These are phyloP conservation scores for Cylloceria caligata DNA, from an alignment of 2,888 invertebrate genomes.

Conservation along the genomic window DNA sequence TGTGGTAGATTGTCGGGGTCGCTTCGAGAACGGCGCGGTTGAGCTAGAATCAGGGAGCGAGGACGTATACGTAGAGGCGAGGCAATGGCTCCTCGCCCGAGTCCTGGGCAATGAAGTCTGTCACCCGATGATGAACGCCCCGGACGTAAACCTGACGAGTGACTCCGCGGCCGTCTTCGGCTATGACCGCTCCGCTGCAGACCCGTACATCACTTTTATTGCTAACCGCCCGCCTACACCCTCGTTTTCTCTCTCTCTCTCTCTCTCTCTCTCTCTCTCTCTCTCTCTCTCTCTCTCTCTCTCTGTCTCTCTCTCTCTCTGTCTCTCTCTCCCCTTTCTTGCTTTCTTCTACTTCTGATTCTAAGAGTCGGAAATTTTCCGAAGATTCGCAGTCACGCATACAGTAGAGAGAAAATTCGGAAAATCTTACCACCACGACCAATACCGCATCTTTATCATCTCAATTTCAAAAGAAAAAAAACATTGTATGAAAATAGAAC, in stretches of 20 bases:
- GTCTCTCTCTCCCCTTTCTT: constrained; percentile 46
- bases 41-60: constrained; percentile 62
- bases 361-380: constrained; percentile 59
- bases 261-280: constrained; percentile 34
- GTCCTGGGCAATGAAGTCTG: constrained; percentile 80
- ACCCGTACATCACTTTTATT: constrained; percentile 81
- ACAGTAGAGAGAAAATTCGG: constrained; percentile 41
- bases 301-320: constrained; percentile 33
- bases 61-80: constrained; percentile 67
- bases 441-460: constrained; percentile 12
- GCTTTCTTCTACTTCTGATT: constrained; percentile 57
- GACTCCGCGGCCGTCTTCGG: constrained; percentile 77
- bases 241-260: constrained; percentile 29
- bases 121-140: constrained; percentile 81
- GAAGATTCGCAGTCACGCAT: constrained; percentile 57
- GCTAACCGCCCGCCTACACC: constrained; percentile 69
- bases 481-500: constrained; percentile 39
- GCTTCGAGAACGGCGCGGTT: constrained; percentile 67
- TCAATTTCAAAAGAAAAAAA: constrained; percentile 27
- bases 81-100: constrained; percentile 76
- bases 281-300: constrained; percentile 44
- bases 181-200: constrained; percentile 74
- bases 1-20: constrained; percentile 68
- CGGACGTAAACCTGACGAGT: constrained; percentile 82
- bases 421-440: constrained; percentile 37